phyloP scores from a whole-genome alignment of 2,113 vertebrate species.

The Abramis brama region DNA sequence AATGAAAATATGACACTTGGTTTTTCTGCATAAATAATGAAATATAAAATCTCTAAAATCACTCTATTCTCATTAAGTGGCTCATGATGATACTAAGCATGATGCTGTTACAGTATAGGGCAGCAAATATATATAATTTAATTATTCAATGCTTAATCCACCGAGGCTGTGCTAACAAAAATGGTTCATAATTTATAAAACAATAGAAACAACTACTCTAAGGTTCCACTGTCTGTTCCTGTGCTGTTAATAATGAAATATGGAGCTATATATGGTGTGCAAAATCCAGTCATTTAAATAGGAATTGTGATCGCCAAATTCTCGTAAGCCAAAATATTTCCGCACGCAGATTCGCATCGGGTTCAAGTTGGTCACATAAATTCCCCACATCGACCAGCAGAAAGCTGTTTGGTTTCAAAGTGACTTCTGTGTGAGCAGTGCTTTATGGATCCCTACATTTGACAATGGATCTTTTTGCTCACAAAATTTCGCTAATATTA shows the following conservation, averaged over 20 bases:
- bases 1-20: constrained; percentile 79
- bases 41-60: constrained; percentile 63
- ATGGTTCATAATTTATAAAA: neutral
- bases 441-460: neutral
- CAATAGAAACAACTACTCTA: neutral
- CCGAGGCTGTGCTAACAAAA: neutral
- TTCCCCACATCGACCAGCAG: neutral
- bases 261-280: neutral
- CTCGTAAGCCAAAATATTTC: neutral
- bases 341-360: neutral
- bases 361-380: neutral
- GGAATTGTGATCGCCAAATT: neutral
- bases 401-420: neutral
- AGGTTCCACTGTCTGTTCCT: constrained; percentile 2
- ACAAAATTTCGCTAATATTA: neutral
- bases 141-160: neutral
- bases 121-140: neutral
- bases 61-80: constrained; percentile 64
- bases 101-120: neutral
- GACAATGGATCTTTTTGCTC: neutral
- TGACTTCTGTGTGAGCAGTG: neutral
- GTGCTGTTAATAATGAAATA: constrained; percentile 9
- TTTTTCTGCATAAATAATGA: constrained; percentile 72
- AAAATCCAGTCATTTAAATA: no score
- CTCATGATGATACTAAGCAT: neutral